A percentile compares a stretch with the other conserved stretches of the same genome.
These are phyloP conservation scores for Tetropium fuscum DNA, from an alignment of 2,888 invertebrate species.

Conservation along the genomic window DNA sequence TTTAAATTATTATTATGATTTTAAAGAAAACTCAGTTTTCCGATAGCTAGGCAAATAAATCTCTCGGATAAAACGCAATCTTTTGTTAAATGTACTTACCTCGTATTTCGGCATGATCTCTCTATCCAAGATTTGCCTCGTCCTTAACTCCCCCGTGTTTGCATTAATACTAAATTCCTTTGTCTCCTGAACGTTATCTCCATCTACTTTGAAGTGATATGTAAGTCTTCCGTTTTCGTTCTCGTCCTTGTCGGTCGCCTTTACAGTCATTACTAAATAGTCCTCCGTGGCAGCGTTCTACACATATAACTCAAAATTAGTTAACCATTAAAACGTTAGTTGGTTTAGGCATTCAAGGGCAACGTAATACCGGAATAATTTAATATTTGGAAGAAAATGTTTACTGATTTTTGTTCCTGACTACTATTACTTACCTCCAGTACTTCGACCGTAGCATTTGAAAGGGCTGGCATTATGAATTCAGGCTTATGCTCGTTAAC, in stretches of 20 bases:
- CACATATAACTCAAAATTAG: neutral
- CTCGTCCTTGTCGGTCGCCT: conserved; percentile 84
- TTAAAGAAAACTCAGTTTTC: too few relatives aligned
- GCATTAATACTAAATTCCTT: conserved; percentile 84
- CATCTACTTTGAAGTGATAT: conserved; percentile 83
- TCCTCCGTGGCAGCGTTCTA: conserved; percentile 82
- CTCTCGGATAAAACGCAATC: too few relatives aligned
- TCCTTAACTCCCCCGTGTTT: conserved; percentile 83
- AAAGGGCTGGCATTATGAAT: conserved; percentile 81
- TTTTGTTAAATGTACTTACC: conserved; percentile 66
- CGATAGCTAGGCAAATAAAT: too few relatives aligned
- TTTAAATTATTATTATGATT: too few relatives aligned
- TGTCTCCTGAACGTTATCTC: conserved; percentile 79
- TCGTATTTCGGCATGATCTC: conserved; percentile 78
- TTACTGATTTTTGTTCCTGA: neutral
- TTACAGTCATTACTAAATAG: conserved; percentile 83
- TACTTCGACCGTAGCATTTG: conserved; percentile 83
- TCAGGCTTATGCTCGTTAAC: conserved; percentile 87
- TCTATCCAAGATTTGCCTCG: conserved; percentile 83
- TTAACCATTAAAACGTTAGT: neutral
- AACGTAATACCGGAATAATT: neutral
- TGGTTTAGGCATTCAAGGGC: neutral
- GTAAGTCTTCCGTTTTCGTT: conserved; percentile 88
- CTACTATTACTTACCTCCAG: conserved; percentile 75
- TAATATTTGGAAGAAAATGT: too few relatives aligned